Evolutionary conservation across 2,113 vertebrate species (phyloP), one percentile per base, ranked within the genome.

Genomic region (Tringa solitaria): DNA sequence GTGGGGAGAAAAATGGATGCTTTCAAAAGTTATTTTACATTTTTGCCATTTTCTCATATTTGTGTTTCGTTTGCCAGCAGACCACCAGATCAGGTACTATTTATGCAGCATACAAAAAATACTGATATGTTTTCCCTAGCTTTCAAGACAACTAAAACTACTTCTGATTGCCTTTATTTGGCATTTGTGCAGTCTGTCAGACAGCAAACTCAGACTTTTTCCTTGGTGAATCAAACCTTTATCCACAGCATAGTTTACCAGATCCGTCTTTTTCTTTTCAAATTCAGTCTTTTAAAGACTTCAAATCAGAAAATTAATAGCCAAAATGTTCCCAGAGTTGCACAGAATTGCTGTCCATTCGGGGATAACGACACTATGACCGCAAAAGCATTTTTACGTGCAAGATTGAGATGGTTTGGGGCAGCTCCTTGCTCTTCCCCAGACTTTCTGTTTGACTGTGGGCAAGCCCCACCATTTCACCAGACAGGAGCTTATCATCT

Each of bases 361-460:
- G 0, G 33, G 27, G 7, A 65, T 21, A 84, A 32, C 0, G 2
- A 35, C 1, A 1, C 4, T 74, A 10, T 0, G 1, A 35, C 16
- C 64, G 20, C 14, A 64, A 70, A 61, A 80, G 14, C 39, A 14
- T 5, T 32, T 37, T 84, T 70, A 60, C 1, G 2, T 68, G 27
- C 15, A 70, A 84, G 35, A 67, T 3, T 53, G 30, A 93, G 83
- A 87, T n/a, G 43, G 64, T 69, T 63, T 89, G 35, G 43, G 80
- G 8, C 33, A 90, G 35, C 11, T 89, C 10, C 48, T 84, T 51
- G 21, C 23, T 57, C 39, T 75, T 80, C 64, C 43, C 17, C 69
- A 59, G 70, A 90, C 59, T 91, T 90, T 94, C 79, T 96, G 9
- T 86, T 95, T 95, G 93, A 90, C 86, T 96, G 73, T 90, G 92